Base-by-base conservation (phyloP, 1,140 invertebrate species). In the Bombus balteatus region DNA sequence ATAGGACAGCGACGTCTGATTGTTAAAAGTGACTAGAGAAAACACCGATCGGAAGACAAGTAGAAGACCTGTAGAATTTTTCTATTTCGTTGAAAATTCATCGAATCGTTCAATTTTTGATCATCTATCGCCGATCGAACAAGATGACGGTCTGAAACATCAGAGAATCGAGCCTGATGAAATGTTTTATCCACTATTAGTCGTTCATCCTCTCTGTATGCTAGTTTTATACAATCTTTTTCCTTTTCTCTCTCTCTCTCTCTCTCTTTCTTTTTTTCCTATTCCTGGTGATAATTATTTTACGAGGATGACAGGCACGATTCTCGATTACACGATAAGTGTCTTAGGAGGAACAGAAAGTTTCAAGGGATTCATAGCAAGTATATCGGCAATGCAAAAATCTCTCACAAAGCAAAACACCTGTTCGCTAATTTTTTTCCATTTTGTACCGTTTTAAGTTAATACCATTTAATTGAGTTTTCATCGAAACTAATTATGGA, bases 21-120 rank as follows among this genome's bases (percentile, higher is more conserved):
- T 72, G 85, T 74, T 66, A 73, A 89, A 87, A 89, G 78, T 89
- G 88, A 85, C 88, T 70, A 89, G 89, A 32, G 72, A n/a, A 47
- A 90, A 86, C 65, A 41, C 70, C 85, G 75, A 90, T 90, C 81
- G 72, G 73, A 72, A 8, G n/a, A 25, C 76, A 10, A 32, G 66
- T 47, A n/a, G 0, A 62, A 12, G 13, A 22, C 2, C 15, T 12
- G 22, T n/a, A 32, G 15, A 39, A 72, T 57, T 81, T 78, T 76
- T 37, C 2, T 6, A 47, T 43, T 25, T 77, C 53, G 59, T 13
- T 71, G 13, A 25, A 28, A 66, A 47, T 28, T 62, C 3, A 12
- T 82, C 57, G 3, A 78, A 89, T 80, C 57, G 53, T 57, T 32
- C 62, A 47, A 79, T 68, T 53, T 70, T 53, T 47, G 18, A 53